Evolutionary conservation across 2,888 invertebrate species (phyloP).

Genomic region (Napeogenes inachia): DNA sequence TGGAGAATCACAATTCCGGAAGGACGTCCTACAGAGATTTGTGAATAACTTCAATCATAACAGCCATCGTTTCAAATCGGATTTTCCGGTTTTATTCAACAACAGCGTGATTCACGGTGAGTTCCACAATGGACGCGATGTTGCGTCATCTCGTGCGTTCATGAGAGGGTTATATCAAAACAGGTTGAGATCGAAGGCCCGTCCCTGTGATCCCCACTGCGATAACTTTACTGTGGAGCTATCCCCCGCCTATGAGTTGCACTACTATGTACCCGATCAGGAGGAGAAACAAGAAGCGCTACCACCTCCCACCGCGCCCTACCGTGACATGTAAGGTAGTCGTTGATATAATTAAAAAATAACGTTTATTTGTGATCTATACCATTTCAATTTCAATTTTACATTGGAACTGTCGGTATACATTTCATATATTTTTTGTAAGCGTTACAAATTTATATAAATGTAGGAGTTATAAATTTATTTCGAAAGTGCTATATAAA

Average conservation of each 20-base stretch:
- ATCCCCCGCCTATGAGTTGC: constrained; percentile 65
- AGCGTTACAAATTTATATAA: background rate
- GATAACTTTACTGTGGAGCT: constrained; percentile 39
- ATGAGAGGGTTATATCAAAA: constrained; percentile 45
- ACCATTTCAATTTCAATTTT: too few relatives aligned
- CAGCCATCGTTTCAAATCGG: constrained; percentile 55
- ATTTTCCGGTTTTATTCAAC: constrained; percentile 63
- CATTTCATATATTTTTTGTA: background rate
- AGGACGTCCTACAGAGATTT: constrained; percentile 55
- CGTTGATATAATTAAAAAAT: too few relatives aligned
- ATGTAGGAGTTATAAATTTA: background rate
- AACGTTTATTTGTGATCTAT: too few relatives aligned
- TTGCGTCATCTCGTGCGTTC: constrained; percentile 50
- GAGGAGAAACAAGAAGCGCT: constrained; percentile 53
- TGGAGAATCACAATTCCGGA: constrained; percentile 52
- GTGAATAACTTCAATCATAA: constrained; percentile 64
- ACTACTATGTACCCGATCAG: constrained; percentile 67
- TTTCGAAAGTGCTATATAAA: background rate
- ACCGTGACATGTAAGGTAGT: constrained; percentile 37
- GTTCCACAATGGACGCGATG: constrained; percentile 36
- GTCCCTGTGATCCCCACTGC: background rate
- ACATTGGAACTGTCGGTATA: background rate
- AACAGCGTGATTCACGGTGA: constrained; percentile 54
- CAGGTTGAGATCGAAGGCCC: background rate
- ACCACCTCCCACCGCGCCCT: constrained; percentile 35